Conservation (phyloP, 1,140 invertebrate species). For the Drosophila repleta region DNA sequence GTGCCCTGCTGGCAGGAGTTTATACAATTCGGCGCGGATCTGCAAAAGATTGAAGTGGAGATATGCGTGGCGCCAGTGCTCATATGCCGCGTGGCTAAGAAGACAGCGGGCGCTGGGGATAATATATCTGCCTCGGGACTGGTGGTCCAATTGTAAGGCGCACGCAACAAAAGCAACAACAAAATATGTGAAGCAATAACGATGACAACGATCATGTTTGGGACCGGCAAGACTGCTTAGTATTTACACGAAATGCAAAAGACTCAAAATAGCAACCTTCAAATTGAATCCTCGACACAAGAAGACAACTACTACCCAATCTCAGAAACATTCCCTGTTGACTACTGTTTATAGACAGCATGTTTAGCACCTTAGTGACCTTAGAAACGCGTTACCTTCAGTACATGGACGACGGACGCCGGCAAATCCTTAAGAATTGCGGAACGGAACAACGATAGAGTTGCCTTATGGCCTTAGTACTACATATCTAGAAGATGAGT, state of each 20-base stretch:
- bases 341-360: slow-evolving; percentile 54
- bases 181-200: slow-evolving; percentile 3
- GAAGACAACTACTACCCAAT: neutral
- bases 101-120: slow-evolving; percentile 94
- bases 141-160: slow-evolving; percentile 87
- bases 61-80: slow-evolving; percentile 94
- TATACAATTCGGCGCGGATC: slow-evolving; percentile 82
- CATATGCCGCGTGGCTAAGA: slow-evolving; percentile 92
- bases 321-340: slow-evolving; percentile 50
- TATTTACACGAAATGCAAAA: slow-evolving; percentile 51
- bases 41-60: slow-evolving; percentile 85
- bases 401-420: slow-evolving; percentile 27
- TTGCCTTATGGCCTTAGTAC: slow-evolving; percentile 39
- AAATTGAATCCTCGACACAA: slow-evolving; percentile 11
- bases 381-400: slow-evolving; percentile 80
- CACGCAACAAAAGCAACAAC: neutral
- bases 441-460: slow-evolving; percentile 57
- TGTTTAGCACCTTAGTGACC: slow-evolving; percentile 79
- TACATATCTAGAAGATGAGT: slow-evolving; percentile 64
- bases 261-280: slow-evolving; percentile 55
- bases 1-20: slow-evolving; percentile 93
- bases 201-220: slow-evolving; percentile 25
- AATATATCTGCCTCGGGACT: slow-evolving; percentile 94
- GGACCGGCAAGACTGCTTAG: slow-evolving; percentile 67
- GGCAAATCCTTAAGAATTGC: slow-evolving; percentile 38